These are phyloP conservation scores for Paratrypauchen microcephalus DNA, from an alignment of 2,797 vertebrate genomes.

Conservation along the genomic window DNA sequence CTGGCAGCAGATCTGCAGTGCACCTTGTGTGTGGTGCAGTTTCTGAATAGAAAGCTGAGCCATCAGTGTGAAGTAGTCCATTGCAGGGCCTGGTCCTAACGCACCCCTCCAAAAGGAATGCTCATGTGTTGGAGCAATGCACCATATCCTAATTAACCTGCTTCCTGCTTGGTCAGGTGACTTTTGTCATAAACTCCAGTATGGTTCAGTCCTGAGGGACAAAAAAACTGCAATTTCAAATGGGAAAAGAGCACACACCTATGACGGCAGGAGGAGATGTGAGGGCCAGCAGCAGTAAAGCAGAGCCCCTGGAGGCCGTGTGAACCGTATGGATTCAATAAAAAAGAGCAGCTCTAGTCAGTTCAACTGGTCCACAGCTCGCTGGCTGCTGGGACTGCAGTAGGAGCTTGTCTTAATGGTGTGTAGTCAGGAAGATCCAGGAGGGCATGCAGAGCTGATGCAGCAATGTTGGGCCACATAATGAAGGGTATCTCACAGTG, in stretches of 20 bases:
- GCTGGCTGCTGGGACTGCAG: constrained; percentile 61
- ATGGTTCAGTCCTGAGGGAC: constrained; percentile 48
- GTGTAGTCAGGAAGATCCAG: constrained; percentile 42
- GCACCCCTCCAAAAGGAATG: constrained; percentile 59
- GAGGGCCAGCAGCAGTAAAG: constrained; percentile 57
- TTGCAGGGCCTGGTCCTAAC: constrained; percentile 65
- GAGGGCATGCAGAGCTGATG: constrained; percentile 36
- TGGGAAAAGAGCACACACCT: constrained; percentile 44
- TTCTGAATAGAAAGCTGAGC: constrained; percentile 75
- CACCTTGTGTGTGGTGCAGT: constrained; percentile 71
- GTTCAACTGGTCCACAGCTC: constrained; percentile 59
- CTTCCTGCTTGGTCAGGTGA: constrained; percentile 63
- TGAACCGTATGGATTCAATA: constrained; percentile 70
- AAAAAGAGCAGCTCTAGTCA: constrained; percentile 57
- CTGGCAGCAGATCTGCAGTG: constrained; percentile 73
- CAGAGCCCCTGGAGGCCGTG: constrained; percentile 51
- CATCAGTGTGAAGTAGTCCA: constrained; percentile 70
- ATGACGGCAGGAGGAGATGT: constrained; percentile 56
- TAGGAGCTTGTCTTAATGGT: constrained; percentile 53
- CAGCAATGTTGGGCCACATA: constrained; percentile 38
- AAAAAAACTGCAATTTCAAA: constrained; percentile 62
- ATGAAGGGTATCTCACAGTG: constrained; percentile 10
- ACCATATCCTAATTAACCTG: constrained; percentile 69
- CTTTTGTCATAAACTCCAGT: constrained; percentile 53
- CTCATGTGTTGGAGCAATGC: constrained; percentile 66